phyloP scores from a whole-genome alignment of 2,113 vertebrate species.

The Steatornis caripensis region DNA sequence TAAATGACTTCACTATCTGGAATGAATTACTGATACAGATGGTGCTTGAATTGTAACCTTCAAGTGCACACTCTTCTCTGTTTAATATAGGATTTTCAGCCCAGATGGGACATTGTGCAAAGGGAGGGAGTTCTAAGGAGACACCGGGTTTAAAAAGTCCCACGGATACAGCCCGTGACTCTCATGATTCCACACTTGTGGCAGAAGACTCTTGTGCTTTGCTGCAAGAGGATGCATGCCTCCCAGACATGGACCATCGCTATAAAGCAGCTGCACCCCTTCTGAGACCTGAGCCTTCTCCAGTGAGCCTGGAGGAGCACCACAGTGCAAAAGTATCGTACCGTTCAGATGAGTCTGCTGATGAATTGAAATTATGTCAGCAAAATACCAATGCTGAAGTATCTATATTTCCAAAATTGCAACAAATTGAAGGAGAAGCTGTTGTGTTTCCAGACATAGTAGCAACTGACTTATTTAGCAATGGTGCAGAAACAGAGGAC shows the following conservation, averaged over 20 bases:
- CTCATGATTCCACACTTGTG: background rate
- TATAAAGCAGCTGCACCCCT: background rate
- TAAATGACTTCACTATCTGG: background rate
- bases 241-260: background rate
- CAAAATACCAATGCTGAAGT: background rate
- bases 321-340: background rate
- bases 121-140: background rate
- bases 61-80: background rate
- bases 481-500: background rate
- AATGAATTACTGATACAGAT: background rate
- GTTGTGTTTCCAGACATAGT: background rate
- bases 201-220: background rate
- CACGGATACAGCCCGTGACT: background rate
- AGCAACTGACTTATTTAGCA: background rate
- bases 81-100: conserved; percentile 34
- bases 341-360: background rate
- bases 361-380: background rate
- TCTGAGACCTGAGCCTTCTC: background rate
- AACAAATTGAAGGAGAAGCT: background rate
- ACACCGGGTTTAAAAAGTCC: background rate
- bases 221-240: background rate
- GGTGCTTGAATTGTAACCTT: background rate
- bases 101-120: background rate
- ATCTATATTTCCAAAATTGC: background rate
- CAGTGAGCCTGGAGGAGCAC: background rate